Evolutionary conservation across 2,888 invertebrate species (phyloP), one percentile per base, ranked within the genome.

Genomic region (Odontothrips loti): DNA sequence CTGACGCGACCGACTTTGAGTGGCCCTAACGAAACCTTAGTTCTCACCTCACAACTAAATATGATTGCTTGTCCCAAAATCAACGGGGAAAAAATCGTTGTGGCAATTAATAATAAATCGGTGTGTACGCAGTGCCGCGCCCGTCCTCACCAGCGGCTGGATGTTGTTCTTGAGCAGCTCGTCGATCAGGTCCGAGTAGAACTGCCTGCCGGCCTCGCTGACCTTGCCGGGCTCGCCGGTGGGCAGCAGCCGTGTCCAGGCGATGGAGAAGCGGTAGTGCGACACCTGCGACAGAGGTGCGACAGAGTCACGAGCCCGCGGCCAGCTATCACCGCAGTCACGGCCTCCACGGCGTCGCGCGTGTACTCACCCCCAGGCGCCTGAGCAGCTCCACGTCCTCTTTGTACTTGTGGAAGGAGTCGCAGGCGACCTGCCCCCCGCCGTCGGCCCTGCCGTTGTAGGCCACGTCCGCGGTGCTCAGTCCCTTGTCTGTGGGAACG

Each of bases 211-310:
- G 2, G 90, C 89, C 75, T 89, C 88, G 86, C 94, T 96, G 29
- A 94, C 88, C 29, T 90, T 86, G 85, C 92, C 91, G 17, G 90
- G 89, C 81, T 91, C 89, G 12, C 94, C 95, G 15, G 89, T 90
- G 0, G 95, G 94, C 83, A 95, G 87, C 79, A 96, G 89, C 80
- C 95, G 88, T 0, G 93, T 87, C 95, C 95, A 96, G 0, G 94
- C 91, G 84, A 94, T 89, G 0, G 93, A 93, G 86, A 94, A 94
- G 78, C 93, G 89, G 86, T 93, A 94, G 82, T 92, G 90, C 83
- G 91, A 88, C 27, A 83, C 84, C 51, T 51, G 51, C 51, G 48
- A 11, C 48, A 48, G 48, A 48, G 10, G 48, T 11, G 12, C 48
- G 48, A 48, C 48, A 12, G 9, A 9, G 48, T 48, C 48, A 48